Percentiles rank a stretch among this genome's conserved stretches.
phyloP scores from a whole-genome alignment of 1,140 invertebrate genomes.

The Kradibia gibbosae region DNA sequence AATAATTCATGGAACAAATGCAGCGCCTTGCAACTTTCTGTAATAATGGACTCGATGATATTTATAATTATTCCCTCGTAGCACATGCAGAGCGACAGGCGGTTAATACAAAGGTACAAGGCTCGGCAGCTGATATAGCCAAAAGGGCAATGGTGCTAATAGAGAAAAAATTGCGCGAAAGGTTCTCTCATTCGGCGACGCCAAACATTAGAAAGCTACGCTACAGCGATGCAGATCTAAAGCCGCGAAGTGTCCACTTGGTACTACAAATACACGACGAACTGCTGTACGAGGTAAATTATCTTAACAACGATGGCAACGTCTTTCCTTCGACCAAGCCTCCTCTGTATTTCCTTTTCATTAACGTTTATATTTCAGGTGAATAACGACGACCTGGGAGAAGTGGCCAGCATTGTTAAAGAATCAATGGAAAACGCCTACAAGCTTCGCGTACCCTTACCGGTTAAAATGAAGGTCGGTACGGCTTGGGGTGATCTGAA shows the following conservation, averaged over 20 bases:
- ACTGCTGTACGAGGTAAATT: conserved; percentile 90
- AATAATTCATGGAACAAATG: neutral
- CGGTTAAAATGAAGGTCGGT: conserved; percentile 90
- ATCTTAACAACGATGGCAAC: neutral
- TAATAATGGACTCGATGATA: neutral
- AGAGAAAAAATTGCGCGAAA: conserved; percentile 73
- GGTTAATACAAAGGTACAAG: conserved; percentile 95
- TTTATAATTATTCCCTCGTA: conserved; percentile 59
- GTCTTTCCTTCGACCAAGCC: neutral
- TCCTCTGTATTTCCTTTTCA: neutral
- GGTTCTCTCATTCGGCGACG: conserved; percentile 54
- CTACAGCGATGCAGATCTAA: conserved; percentile 59
- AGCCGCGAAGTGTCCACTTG: conserved; percentile 75
- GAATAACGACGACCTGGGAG: conserved; percentile 72
- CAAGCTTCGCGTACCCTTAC: conserved; percentile 82
- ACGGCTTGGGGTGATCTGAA: conserved; percentile 83
- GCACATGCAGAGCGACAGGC: conserved; percentile 95
- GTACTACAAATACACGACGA: conserved; percentile 97
- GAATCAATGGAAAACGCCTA: conserved; percentile 87
- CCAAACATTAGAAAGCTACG: conserved; percentile 57
- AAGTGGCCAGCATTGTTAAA: conserved; percentile 80
- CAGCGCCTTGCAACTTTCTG: neutral
- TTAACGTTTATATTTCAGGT: conserved; percentile 60
- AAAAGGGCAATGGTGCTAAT: conserved; percentile 92
- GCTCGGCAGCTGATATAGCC: conserved; percentile 94